phyloP scores from a whole-genome alignment of 2,797 vertebrate species.

The Acridotheres tristis region DNA sequence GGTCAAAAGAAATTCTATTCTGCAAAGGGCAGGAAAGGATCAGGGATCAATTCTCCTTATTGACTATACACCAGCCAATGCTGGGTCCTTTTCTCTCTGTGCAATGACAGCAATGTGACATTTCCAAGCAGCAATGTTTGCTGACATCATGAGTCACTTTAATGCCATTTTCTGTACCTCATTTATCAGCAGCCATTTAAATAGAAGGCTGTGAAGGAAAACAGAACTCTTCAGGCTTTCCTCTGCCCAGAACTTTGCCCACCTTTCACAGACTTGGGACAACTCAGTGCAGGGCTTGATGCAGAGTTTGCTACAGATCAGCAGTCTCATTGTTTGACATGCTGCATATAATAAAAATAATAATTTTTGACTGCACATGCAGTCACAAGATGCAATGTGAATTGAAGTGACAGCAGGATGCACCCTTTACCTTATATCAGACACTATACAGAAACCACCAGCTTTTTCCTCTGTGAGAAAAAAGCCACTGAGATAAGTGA shows the following conservation, averaged over 20 bases:
- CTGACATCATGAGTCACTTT: conserved; percentile 53
- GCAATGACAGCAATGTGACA: not conserved
- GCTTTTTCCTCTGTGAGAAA: not conserved
- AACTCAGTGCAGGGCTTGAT: not conserved
- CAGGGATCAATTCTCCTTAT: not conserved
- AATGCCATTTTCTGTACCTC: conserved; percentile 54
- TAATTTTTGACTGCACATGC: not conserved
- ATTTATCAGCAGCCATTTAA: conserved; percentile 49
- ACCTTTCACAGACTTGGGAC: not conserved
- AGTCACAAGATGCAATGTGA: not conserved
- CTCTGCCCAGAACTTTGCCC: not conserved
- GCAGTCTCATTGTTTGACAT: not conserved
- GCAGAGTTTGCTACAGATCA: not conserved
- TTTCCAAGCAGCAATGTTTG: conserved; percentile 1
- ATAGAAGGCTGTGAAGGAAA: not conserved
- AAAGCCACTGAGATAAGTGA: not conserved
- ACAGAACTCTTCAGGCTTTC: not conserved
- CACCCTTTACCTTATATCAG: not conserved
- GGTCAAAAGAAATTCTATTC: not conserved
- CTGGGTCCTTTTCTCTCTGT: not conserved
- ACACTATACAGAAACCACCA: not conserved
- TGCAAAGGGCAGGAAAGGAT: not conserved
- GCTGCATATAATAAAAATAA: not conserved
- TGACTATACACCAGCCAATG: not conserved
- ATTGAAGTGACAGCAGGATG: not conserved